phyloP scores from a whole-genome alignment of 2,888 invertebrate species.

The Seira ritae region DNA sequence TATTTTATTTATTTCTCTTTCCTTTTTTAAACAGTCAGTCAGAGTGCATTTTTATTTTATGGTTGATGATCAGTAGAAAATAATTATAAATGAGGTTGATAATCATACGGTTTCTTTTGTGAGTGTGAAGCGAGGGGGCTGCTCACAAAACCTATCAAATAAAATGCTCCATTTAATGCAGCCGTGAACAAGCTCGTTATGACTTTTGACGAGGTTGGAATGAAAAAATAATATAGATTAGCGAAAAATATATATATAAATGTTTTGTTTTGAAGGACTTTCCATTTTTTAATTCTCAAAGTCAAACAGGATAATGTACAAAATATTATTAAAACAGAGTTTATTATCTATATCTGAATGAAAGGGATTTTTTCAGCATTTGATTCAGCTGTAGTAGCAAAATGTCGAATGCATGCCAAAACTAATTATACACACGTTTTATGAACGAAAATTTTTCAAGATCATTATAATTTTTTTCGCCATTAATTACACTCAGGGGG shows the following conservation, averaged over 20 bases:
- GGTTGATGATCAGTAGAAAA: neutral
- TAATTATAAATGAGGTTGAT: constrained; percentile 4
- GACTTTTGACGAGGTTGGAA: neutral
- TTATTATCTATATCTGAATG: too few species aligned
- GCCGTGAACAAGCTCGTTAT: constrained; percentile 35
- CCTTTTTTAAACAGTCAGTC: too few species aligned
- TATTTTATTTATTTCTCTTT: too few species aligned
- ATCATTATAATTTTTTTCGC: constrained; percentile 13
- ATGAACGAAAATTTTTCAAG: constrained; percentile 5
- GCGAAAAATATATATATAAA: constrained; percentile 6
- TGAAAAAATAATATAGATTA: neutral
- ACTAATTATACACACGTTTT: too few species aligned
- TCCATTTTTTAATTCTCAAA: constrained; percentile 40
- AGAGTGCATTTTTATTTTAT: too few species aligned
- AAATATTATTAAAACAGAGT: too few species aligned
- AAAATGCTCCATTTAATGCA: neutral
- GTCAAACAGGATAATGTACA: too few species aligned
- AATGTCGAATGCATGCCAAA: neutral
- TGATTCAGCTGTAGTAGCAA: neutral
- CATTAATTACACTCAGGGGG: too few species aligned
- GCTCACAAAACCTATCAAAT: too few species aligned
- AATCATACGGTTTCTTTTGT: constrained; percentile 16
- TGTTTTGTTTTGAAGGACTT: constrained; percentile 53
- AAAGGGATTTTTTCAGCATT: too few species aligned
- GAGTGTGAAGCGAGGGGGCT: constrained; percentile 4